Evolutionary conservation across 2,113 vertebrate genomes (phyloP), one percentile per base, ranked within the genome.

Genomic region (Syngnathoides biaculeatus): DNA sequence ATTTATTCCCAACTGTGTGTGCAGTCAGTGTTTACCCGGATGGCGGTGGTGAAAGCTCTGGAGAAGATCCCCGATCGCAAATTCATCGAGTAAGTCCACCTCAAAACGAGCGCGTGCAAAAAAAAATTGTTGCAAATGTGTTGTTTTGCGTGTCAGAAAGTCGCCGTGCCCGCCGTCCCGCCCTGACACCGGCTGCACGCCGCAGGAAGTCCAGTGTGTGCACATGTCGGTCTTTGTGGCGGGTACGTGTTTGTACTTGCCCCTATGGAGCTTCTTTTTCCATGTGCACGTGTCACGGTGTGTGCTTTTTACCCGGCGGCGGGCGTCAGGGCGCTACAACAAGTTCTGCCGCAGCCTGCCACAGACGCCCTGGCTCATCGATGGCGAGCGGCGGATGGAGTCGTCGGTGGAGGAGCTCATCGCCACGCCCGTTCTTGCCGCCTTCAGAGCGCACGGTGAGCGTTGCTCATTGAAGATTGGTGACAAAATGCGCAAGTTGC

Each of bases 341-440:
- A 99, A 99, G 92, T 99, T 94, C 64, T 95, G 93, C 20, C 94
- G 97, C 79, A 94, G 89, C 65, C 92, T 99, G 62, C 96, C 97
- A 45, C 97, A 99, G 87, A 99, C 97, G 10, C 97, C 97, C 47
- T 99, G 97, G 97, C 90, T 99, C 81, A 99, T 99, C 60, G 95
- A 96, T 26, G 97, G 97, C 14, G 94, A 98, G 87, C 80, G 97
- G 74, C 95, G 95, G 79, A 93, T 99, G 93, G 96, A 99, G 65
- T 98, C 96, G 42, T 99, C 97, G 0, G 97, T 99, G 79, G 97
- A 98, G 89, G 97, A 99, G 87, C 86, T 99, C 73, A 98, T 99
- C 76, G 94, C 95, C 2, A 91, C 90, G 42, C 94, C 94, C n/a
- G 76, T 98, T 12, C 85, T 96, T 60, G 72, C 89, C 15, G 79